These are phyloP conservation scores for Cheilosia variabilis DNA, from an alignment of 2,888 invertebrate genomes.

Conservation along the genomic window DNA sequence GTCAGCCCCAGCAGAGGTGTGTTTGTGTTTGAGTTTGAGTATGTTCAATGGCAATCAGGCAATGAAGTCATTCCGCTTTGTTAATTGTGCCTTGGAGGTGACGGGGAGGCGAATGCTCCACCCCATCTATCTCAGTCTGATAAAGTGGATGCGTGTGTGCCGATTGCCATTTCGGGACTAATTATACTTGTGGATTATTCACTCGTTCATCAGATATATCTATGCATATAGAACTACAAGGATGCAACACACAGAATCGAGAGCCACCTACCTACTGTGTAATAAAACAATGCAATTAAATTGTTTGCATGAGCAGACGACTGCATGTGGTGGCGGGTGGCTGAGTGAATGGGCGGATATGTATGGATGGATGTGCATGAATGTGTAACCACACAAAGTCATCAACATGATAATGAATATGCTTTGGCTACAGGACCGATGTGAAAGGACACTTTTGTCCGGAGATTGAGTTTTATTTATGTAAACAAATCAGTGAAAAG, in stretches of 20 bases:
- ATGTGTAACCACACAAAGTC: slow-evolving; percentile 39
- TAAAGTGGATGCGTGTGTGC: slow-evolving; percentile 15
- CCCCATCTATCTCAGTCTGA: neutral
- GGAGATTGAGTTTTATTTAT: slow-evolving; percentile 62
- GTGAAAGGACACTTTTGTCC: slow-evolving; percentile 47
- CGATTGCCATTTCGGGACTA: slow-evolving; percentile 65
- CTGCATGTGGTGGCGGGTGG: neutral
- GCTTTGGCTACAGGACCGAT: slow-evolving; percentile 1
- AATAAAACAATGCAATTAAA: slow-evolving; percentile 39
- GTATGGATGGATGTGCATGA: neutral
- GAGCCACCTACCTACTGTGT: neutral
- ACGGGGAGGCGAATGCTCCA: neutral
- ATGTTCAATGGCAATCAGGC: slow-evolving; percentile 18
- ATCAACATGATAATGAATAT: slow-evolving; percentile 51
- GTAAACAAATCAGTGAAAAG: slow-evolving; percentile 58
- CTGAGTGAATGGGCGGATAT: neutral
- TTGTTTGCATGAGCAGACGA: slow-evolving; percentile 23
- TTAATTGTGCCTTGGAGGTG: slow-evolving; percentile 56
- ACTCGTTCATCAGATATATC: slow-evolving; percentile 36
- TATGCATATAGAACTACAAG: neutral
- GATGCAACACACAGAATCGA: neutral
- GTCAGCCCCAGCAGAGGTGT: neutral
- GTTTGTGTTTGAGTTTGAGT: neutral
- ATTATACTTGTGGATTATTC: slow-evolving; percentile 63
- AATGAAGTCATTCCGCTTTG: slow-evolving; percentile 62